phyloP scores from a whole-genome alignment of 2,797 vertebrate genomes.

The Neosilurus mollespiculum region DNA sequence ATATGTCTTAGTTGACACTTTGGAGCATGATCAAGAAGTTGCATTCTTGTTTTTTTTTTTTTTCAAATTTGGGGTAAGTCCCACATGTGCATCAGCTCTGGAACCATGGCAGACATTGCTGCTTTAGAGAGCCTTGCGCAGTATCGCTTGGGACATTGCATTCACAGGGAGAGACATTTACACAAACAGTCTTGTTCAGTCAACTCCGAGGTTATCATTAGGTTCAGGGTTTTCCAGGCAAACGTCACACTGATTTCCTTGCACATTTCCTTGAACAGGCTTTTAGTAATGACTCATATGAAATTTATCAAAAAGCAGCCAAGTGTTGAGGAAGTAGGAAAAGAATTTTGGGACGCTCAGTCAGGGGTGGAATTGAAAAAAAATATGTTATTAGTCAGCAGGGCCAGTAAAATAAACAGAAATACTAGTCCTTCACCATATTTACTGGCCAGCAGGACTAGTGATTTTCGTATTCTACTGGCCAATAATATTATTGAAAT shows the following conservation, averaged over 20 bases:
- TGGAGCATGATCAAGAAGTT: not conserved
- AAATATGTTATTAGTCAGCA: too few species aligned
- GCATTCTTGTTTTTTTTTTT: not conserved
- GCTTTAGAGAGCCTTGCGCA: not conserved
- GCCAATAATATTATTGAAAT: too few species aligned
- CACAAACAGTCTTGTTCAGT: conserved; percentile 21
- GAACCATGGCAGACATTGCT: not conserved
- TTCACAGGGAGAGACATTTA: not conserved
- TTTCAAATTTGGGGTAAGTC: not conserved
- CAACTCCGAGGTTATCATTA: conserved; percentile 25
- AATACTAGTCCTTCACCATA: too few species aligned
- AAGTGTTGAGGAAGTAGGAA: not conserved
- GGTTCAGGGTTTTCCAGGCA: conserved; percentile 14
- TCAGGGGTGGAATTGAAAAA: too few species aligned
- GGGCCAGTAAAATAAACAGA: too few species aligned
- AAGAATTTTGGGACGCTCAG: too few species aligned
- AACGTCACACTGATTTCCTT: not conserved
- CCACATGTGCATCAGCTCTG: not conserved
- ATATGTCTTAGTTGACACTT: not conserved
- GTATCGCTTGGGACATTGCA: not conserved
- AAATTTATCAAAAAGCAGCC: not conserved
- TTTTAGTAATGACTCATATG: not conserved
- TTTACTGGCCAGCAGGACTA: too few species aligned
- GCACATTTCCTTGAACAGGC: not conserved
- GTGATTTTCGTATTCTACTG: too few species aligned